These are phyloP conservation scores for Bothrops jararaca DNA, from an alignment of 2,113 vertebrate species.

Conservation along the genomic window DNA sequence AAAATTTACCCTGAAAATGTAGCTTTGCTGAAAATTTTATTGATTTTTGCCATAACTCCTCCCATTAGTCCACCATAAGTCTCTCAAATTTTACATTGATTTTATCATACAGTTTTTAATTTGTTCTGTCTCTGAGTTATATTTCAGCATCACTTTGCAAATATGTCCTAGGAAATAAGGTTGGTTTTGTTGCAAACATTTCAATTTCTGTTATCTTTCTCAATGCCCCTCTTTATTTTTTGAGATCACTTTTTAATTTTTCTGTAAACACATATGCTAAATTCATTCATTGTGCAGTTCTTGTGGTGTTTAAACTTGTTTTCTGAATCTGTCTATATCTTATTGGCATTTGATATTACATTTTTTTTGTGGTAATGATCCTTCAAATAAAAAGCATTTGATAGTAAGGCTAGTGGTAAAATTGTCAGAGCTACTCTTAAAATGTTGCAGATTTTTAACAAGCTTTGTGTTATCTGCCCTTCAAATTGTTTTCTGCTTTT, in stretches of 20 bases:
- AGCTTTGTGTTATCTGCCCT: not conserved
- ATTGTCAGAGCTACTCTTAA: not conserved
- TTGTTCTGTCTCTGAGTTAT: not conserved
- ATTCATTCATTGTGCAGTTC: not conserved
- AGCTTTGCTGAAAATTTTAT: not conserved
- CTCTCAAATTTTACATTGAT: not conserved
- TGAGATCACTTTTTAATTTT: not conserved
- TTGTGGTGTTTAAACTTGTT: not conserved
- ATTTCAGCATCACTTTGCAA: not conserved
- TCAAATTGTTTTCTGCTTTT: not conserved
- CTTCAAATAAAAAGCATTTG: not conserved
- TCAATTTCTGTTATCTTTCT: not conserved
- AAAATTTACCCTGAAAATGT: not conserved
- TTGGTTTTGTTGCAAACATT: not conserved
- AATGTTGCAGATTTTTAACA: not conserved
- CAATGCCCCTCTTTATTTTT: not conserved
- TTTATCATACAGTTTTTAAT: not conserved
- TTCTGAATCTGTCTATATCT: not conserved
- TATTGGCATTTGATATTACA: not conserved
- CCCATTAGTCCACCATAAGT: not conserved
- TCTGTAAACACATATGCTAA: not conserved
- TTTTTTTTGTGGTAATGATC: not conserved
- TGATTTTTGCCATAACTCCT: not conserved
- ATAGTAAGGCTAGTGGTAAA: not conserved
- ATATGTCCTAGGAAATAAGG: not conserved